Evolutionary conservation across 2,113 vertebrate genomes (phyloP).

Genomic region (Turdus rufiventris): DNA sequence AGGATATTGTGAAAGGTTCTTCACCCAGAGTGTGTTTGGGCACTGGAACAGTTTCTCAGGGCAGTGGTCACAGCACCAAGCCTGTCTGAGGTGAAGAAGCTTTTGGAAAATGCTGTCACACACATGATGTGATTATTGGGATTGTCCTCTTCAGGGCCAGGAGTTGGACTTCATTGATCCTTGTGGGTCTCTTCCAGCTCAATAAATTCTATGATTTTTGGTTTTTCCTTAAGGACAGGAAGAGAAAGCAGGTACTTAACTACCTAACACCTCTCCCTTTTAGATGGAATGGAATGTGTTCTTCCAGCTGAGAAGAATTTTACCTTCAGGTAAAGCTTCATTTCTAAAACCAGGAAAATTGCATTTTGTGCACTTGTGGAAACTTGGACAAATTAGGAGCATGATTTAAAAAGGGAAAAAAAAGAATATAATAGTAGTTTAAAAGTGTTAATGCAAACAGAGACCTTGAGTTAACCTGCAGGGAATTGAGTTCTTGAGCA

Average conservation of each 20-base stretch:
- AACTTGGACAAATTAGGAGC: not conserved
- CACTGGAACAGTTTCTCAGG: not conserved
- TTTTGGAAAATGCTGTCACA: not conserved
- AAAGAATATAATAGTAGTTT: not conserved
- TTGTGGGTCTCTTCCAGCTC: not conserved
- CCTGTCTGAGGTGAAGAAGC: not conserved
- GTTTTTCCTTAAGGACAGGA: not conserved
- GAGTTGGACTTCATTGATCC: not conserved
- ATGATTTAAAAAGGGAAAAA: not conserved
- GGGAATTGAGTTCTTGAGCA: not conserved
- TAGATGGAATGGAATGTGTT: rapidly evolving
- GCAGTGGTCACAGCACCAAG: not conserved
- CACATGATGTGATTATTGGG: not conserved
- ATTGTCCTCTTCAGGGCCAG: not conserved
- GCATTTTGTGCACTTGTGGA: rapidly evolving
- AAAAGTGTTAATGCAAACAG: not conserved
- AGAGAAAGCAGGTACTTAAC: not conserved
- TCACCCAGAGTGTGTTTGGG: not conserved
- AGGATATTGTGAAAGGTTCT: not conserved
- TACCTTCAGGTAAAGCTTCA: not conserved
- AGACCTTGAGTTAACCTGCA: not conserved
- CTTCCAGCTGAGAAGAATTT: not conserved
- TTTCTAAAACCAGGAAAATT: not conserved
- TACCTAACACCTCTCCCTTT: not conserved
- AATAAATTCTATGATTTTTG: not conserved